A percentile compares a stretch with the other conserved stretches of the same genome.
Evolutionary conservation across 2,797 vertebrate genomes (phyloP).

Genomic region (Rhodeus uyekii): DNA sequence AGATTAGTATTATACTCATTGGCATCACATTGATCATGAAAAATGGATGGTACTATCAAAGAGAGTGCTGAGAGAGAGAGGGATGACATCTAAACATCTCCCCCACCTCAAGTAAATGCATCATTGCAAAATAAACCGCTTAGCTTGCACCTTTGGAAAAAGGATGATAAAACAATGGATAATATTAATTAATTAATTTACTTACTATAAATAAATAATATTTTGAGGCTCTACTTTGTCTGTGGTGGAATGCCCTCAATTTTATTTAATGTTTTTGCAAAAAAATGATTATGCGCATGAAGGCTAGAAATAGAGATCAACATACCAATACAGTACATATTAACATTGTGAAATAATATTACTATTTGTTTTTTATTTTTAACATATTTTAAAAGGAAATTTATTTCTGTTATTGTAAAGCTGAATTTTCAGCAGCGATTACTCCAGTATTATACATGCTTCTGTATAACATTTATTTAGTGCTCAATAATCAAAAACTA

Average conservation of each 20-base stretch:
- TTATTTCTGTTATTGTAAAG: background rate
- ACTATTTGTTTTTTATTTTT: background rate
- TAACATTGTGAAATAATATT: background rate
- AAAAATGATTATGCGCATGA: background rate
- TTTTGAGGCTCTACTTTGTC: background rate
- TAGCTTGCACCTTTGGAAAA: background rate
- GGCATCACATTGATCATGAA: constrained; percentile 78
- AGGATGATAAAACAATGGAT: constrained; percentile 14
- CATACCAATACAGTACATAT: too few relatives aligned
- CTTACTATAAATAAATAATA: background rate
- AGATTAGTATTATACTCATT: constrained; percentile 75
- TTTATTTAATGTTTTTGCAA: background rate
- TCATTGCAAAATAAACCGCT: constrained; percentile 60
- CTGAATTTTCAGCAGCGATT: background rate
- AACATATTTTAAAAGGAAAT: background rate
- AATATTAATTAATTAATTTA: constrained; percentile 5
- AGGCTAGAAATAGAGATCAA: background rate
- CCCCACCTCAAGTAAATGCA: constrained; percentile 59
- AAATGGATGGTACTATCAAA: constrained; percentile 79
- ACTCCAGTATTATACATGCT: background rate
- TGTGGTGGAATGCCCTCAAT: background rate
- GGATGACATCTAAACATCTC: constrained; percentile 64
- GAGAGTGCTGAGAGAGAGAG: constrained; percentile 56
- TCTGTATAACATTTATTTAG: too few relatives aligned
- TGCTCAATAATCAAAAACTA: too few relatives aligned